A percentile compares a stretch with the other conserved stretches of the same genome.
phyloP scores from a whole-genome alignment of 2,888 invertebrate species.

The Cheilosia impressa region DNA sequence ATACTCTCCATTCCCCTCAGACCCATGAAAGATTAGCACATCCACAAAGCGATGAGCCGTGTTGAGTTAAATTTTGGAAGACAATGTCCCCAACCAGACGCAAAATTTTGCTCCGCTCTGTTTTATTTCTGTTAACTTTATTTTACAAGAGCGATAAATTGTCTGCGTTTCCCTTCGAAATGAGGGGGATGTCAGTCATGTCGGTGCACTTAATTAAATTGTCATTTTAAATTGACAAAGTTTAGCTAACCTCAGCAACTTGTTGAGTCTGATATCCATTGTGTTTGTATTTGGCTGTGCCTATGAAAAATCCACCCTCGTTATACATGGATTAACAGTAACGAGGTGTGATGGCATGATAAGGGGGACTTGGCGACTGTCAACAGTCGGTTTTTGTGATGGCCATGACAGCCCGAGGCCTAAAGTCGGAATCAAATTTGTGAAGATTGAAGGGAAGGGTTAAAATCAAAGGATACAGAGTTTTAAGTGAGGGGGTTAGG shows the following conservation, averaged over 20 bases:
- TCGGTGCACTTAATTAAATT: slow-evolving; percentile 23
- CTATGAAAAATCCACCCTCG: background rate
- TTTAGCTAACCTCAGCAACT: slow-evolving; percentile 39
- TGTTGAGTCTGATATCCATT: slow-evolving; percentile 20
- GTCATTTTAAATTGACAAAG: slow-evolving; percentile 42
- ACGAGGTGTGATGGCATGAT: slow-evolving; percentile 5
- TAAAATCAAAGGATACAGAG: background rate
- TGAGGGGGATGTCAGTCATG: slow-evolving; percentile 1
- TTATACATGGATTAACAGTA: background rate
- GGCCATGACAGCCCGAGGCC: background rate
- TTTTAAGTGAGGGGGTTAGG: background rate
- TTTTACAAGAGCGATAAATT: background rate
- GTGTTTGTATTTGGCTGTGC: background rate
- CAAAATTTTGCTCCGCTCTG: background rate
- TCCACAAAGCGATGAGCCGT: slow-evolving; percentile 26
- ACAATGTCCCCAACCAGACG: slow-evolving; percentile 5
- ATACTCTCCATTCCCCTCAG: background rate
- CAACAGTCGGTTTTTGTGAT: background rate
- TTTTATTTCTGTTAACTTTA: too few relatives aligned
- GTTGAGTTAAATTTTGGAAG: background rate
- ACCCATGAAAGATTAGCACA: background rate
- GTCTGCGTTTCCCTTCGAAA: background rate
- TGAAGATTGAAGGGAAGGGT: slow-evolving; percentile 11
- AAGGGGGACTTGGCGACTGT: background rate
- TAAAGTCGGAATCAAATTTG: slow-evolving; percentile 14